A percentile compares a stretch with the other conserved stretches of the same genome.
Evolutionary conservation across 2,888 invertebrate species (phyloP).

Genomic region (Drosophila limbata): DNA sequence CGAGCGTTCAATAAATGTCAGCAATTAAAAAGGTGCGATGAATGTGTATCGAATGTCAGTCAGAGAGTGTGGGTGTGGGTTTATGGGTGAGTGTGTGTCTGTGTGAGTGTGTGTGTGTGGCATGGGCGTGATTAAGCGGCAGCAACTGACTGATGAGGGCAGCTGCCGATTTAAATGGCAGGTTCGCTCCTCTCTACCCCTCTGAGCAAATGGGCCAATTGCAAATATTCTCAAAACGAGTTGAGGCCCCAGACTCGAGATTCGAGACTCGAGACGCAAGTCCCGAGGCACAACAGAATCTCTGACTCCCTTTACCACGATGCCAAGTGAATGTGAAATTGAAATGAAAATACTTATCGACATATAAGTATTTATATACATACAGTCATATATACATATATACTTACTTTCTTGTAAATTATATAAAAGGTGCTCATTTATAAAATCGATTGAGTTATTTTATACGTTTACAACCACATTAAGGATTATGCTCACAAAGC

Average conservation of each 20-base stretch:
- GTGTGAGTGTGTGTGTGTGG: constrained; percentile 2
- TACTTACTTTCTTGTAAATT: background rate
- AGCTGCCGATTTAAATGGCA: constrained; percentile 24
- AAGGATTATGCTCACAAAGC: background rate
- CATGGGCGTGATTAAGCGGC: constrained; percentile 49
- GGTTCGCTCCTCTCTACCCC: background rate
- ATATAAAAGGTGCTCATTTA: constrained; percentile 37
- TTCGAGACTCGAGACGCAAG: background rate
- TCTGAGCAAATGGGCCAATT: constrained; percentile 22
- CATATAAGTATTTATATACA: constrained; percentile 9
- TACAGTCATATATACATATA: constrained; percentile 8
- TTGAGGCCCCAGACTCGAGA: background rate
- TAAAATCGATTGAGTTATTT: constrained; percentile 19
- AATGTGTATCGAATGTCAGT: constrained; percentile 64
- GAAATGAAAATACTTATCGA: constrained; percentile 43
- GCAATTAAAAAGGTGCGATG: constrained; percentile 75
- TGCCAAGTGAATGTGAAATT: constrained; percentile 28
- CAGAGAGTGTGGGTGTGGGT: background rate
- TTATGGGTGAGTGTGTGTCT: background rate
- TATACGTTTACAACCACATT: constrained; percentile 7
- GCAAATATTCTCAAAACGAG: constrained; percentile 26
- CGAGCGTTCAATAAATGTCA: constrained; percentile 73
- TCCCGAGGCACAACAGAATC: background rate
- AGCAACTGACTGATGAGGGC: constrained; percentile 38
- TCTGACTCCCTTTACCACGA: background rate